phyloP scores from a whole-genome alignment of 2,888 invertebrate genomes.

The Latrodectus elegans region DNA sequence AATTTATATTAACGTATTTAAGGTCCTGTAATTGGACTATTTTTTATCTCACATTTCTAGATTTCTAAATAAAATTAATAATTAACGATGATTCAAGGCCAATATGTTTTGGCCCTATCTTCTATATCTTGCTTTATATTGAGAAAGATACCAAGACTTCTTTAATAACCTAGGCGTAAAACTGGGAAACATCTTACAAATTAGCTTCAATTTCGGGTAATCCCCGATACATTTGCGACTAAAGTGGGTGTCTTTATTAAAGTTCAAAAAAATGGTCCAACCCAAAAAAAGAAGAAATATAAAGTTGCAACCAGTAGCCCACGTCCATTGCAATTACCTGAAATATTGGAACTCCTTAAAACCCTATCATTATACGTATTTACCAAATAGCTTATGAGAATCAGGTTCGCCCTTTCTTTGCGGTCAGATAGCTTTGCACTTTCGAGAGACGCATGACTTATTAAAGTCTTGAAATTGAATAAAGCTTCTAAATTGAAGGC shows the following conservation, averaged over 20 bases:
- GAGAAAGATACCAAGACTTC: conserved; percentile 32
- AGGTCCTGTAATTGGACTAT: no score
- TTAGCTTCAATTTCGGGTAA: conserved; percentile 31
- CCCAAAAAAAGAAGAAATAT: not conserved
- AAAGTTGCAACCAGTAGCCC: conserved; percentile 34
- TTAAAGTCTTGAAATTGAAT: conserved; percentile 53
- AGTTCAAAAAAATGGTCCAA: not conserved
- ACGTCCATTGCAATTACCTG: conserved; percentile 40
- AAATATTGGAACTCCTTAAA: conserved; percentile 50
- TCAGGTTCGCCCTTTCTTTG: conserved; percentile 24
- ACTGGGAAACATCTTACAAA: conserved; percentile 27
- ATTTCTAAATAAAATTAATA: no score
- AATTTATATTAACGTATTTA: no score
- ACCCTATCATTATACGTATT: conserved; percentile 58
- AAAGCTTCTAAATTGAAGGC: conserved; percentile 19
- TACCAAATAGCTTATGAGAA: conserved; percentile 11
- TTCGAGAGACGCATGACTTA: not conserved
- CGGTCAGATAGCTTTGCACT: not conserved
- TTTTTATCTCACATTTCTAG: no score
- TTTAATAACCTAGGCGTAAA: conserved; percentile 60
- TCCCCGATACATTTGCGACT: not conserved
- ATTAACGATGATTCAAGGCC: no score
- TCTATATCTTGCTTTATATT: not conserved
- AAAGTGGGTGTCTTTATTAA: conserved; percentile 31
- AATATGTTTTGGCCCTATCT: no score